These are phyloP conservation scores for Paedocypris micromegethes DNA, from an alignment of 2,797 vertebrate genomes.

Conservation along the genomic window DNA sequence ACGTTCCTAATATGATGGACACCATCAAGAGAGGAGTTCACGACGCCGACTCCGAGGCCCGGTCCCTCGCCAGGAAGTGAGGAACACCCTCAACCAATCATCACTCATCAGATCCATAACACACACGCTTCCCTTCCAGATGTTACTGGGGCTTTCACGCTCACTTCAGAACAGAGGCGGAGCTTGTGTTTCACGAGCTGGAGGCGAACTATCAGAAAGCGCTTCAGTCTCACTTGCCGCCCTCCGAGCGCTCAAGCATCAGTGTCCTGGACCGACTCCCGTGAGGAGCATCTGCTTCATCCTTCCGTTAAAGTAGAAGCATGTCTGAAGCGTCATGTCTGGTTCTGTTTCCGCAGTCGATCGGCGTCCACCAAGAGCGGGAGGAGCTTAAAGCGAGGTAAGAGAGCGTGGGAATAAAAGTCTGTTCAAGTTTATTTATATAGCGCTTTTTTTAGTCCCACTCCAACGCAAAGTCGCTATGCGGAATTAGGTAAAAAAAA, in stretches of 20 bases:
- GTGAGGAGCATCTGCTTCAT: conserved; percentile 61
- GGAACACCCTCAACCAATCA: conserved; percentile 40
- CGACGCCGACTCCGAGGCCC: conserved; percentile 90
- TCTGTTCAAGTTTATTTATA: too few relatives aligned
- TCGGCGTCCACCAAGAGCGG: conserved; percentile 55
- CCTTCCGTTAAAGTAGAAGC: too few relatives aligned
- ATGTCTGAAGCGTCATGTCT: too few relatives aligned
- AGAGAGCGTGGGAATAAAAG: conserved; percentile 20
- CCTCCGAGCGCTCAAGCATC: conserved; percentile 91
- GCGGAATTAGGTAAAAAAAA: too few relatives aligned
- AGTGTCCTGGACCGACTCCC: conserved; percentile 96
- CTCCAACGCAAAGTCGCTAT: too few relatives aligned
- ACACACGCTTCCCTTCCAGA: conserved; percentile 56
- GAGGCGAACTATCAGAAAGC: conserved; percentile 93
- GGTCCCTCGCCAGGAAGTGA: conserved; percentile 91
- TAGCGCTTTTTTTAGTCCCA: too few relatives aligned
- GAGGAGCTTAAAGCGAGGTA: conserved; percentile 53
- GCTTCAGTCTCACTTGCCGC: conserved; percentile 86
- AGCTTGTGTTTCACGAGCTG: conserved; percentile 83
- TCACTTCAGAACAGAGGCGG: conserved; percentile 89
- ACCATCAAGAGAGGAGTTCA: conserved; percentile 95
- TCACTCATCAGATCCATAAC: neutral
- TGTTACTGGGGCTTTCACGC: conserved; percentile 91
- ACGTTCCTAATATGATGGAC: conserved; percentile 81
- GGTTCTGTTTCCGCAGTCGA: conserved; percentile 50